Percentiles rank a stretch among this genome's conserved stretches.
These are phyloP conservation scores for Tapera naevia DNA, from an alignment of 2,797 vertebrate genomes.

Conservation along the genomic window DNA sequence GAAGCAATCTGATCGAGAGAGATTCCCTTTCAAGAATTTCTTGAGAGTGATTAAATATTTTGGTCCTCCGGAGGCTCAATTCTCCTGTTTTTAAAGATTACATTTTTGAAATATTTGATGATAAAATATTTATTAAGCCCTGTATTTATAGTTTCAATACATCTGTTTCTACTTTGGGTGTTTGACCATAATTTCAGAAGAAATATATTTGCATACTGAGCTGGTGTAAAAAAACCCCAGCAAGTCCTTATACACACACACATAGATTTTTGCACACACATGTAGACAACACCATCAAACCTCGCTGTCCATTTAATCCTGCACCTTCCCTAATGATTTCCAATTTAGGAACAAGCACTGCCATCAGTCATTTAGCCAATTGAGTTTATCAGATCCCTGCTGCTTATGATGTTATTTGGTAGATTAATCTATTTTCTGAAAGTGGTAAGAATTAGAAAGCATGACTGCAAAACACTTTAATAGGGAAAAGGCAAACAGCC, in stretches of 20 bases:
- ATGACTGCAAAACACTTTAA: not conserved
- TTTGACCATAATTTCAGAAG: slow-evolving; percentile 76
- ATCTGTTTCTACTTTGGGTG: slow-evolving; percentile 76
- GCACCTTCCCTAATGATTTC: not conserved
- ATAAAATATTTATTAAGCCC: slow-evolving; percentile 82
- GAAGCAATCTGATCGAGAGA: slow-evolving; percentile 69
- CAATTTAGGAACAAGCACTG: not conserved
- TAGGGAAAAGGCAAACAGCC: not conserved
- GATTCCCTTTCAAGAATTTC: slow-evolving; percentile 77
- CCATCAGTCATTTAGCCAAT: slow-evolving; percentile 15
- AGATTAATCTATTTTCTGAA: slow-evolving; percentile 11
- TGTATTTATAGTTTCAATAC: slow-evolving; percentile 76
- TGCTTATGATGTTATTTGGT: not conserved
- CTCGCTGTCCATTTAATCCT: not conserved
- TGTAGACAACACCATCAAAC: not conserved
- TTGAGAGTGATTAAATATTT: slow-evolving; percentile 79
- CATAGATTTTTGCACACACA: not conserved
- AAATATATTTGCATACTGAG: slow-evolving; percentile 77
- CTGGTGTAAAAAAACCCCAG: slow-evolving; percentile 62
- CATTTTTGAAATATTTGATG: slow-evolving; percentile 79
- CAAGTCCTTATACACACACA: not conserved
- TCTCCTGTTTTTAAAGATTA: slow-evolving; percentile 79
- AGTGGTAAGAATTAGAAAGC: not conserved
- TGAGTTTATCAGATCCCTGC: slow-evolving; percentile 39
- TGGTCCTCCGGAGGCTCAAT: slow-evolving; percentile 77